Evolutionary conservation across 1,140 invertebrate genomes (phyloP), one percentile per base, ranked within the genome.

Genomic region (Maconellicoccus hirsutus): DNA sequence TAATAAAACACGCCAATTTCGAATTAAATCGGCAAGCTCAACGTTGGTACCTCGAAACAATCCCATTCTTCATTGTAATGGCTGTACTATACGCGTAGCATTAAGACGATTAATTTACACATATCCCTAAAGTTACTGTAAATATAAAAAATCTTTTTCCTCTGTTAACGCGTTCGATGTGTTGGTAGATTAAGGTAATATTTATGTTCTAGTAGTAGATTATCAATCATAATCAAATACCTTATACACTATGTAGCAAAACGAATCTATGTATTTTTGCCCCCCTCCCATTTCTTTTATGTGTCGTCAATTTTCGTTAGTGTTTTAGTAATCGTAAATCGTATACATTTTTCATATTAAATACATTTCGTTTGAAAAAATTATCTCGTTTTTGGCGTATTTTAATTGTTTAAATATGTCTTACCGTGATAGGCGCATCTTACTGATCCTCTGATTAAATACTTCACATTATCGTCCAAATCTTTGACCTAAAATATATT

Each of bases 231-330:
- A 52, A 8, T 4, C 6, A 8, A 52, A 52, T 52, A 52, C 29
- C 12, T 33, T 33, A 12, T 33, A 33, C 29, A 33, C 29, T 33
- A 33, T 33, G 12, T 52, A 52, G 42, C 42, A 3, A 19, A 52
- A 2, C 42, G 6, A 52, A 16, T 52, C n/a, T 52, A 52, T 16
- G n/a, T 16, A 16, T 52, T 8, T 16, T 52, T 52, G 6, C 29
- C 29, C 29, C 29, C 12, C 12, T 33, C 12, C 12, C 12, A 3
- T 33, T 33, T 33, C 3, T 52, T 8, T 52, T 8, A 52, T 52
- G 42, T 52, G 42, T 52, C 42, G 42, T 52, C 42, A 52, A 52
- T 52, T 52, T 52, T 52, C 42, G 42, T 52, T 52, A 52, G 42
- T 19, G 42, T 52, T 52, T 52, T 52, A 8, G 16, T 52, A 52